Base-by-base conservation (phyloP, 37 sponge, comb jelly and placozoan genomes). In the Geodia barretti region DNA sequence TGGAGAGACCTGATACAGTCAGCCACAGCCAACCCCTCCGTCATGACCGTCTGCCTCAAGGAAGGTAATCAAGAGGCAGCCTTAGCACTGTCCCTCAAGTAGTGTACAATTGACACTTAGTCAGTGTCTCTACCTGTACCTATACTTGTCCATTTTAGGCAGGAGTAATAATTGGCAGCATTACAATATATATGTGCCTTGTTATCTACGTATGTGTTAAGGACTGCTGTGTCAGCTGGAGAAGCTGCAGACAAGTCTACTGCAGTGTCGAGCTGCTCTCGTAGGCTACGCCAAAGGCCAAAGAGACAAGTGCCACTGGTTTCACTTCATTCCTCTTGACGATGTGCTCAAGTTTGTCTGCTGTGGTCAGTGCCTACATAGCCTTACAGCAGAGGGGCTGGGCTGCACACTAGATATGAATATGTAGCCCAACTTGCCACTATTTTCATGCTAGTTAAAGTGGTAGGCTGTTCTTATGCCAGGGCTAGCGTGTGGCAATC, bases 281-380 rank as follows among this genome's bases (percentile, higher is more conserved):
- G 70, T 95, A 77, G 34, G 62, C 34, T 77, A 86, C 63, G 41
- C 89, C 38, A 82, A 89, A 32, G 73, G 79, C 0, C 76, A 72
- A 47, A 78, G 86, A 58, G 26, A 8, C 59, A 60, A 76, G 64
- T 91, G 81, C 62, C 90, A 92, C 0, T 86, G 95, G 89, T 88
- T 95, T 71, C 77, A 83, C 61, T 81, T 95, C 66, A 81, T 95
- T 17, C 71, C 95, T 23, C 83, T 84, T 7, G 95, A 95, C 2
- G 95, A 95, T 60, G 76, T 92, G 29, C 76, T 92, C 5, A 74
- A 84, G 41, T 68, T 95, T 41, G 62, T 92, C 25, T 95, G 93
- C 65, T 79, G 78, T 33, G 86, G 93, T 85, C 39, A 65, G 86
- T 68, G 39, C n/a, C n/a, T n/a, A n/a, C n/a, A n/a, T n/a, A n/a